phyloP scores from a whole-genome alignment of 2,113 vertebrate genomes.

The Mungos mungo region DNA sequence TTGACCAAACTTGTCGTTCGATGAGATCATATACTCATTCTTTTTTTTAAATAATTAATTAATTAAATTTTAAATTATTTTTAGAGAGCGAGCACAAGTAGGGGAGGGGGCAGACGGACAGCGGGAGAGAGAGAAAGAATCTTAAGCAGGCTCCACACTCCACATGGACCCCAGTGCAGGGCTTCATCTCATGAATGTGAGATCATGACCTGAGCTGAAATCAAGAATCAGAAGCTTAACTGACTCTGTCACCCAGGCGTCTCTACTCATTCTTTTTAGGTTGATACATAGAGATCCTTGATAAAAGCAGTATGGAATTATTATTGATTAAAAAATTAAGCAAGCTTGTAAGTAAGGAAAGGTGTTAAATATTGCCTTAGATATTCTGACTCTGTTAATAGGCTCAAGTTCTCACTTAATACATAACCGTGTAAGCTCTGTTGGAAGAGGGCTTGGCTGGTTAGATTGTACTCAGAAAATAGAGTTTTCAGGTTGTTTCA shows the following conservation, averaged over 20 bases:
- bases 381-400: neutral
- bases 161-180: too few species aligned
- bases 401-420: neutral
- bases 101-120: too few species aligned
- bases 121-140: too few species aligned
- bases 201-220: too few species aligned
- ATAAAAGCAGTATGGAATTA: neutral
- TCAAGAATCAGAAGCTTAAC: too few species aligned
- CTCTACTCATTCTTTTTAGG: neutral
- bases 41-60: neutral
- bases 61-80: too few species aligned
- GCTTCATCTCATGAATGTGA: too few species aligned
- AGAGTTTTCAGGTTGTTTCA: neutral
- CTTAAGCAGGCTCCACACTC: too few species aligned
- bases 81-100: too few species aligned
- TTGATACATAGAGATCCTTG: neutral
- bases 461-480: neutral
- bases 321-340: neutral
- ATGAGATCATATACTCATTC: neutral
- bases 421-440: neutral
- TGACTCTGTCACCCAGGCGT: too few species aligned
- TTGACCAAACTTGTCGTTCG: neutral
- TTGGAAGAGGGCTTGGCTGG: neutral
- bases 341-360: neutral
- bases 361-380: neutral